Evolutionary conservation across 2,888 invertebrate species (phyloP), one percentile per base, ranked within the genome.

Genomic region (Tiphia femorata): DNA sequence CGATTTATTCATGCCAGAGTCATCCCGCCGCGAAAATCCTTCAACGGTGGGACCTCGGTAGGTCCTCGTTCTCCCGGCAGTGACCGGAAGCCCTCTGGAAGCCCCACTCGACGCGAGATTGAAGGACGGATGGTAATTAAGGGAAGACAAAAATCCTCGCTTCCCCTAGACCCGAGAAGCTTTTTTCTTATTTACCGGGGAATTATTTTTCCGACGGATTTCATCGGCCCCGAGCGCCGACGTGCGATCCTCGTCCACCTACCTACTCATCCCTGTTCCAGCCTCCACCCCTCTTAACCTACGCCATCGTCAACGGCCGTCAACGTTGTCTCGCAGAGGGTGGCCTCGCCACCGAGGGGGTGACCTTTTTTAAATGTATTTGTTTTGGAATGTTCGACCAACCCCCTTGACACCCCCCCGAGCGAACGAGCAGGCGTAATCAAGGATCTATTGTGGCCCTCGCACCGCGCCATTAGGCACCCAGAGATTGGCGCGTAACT

Each of bases 391-490:
- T 38, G 43, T 33, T 38, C 20, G 16, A 23, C 33, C 20, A 8
- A n/a, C 40, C 35, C 17, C 25, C 43, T 42, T 29, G 4, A 40
- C 46, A 47, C 43, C 46, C 25, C 19, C 54, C 21, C 16, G 20
- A 29, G 37, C n/a, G 14, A n/a, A 3, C 17, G 33, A 25, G n/a
- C n/a, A n/a, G 6, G 43, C 52, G 67, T 67, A 69, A 69, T 69
- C 69, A 70, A 67, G 50, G 47, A 49, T 25, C 62, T 58, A 69
- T 69, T 69, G 69, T 69, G 35, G 50, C 33, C 49, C 20, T 2
- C 21, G 19, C 19, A 23, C 27, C 35, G 47, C 8, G 38, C 49
- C 61, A 55, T 64, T 58, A 61, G 52, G 60, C 51, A 49, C 38
- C 30, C 42, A 21, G 57, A n/a, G 38, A 44, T 49, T 14, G 27